Evolutionary conservation across 2,113 vertebrate genomes (phyloP).

Genomic region (Scomber scombrus): DNA sequence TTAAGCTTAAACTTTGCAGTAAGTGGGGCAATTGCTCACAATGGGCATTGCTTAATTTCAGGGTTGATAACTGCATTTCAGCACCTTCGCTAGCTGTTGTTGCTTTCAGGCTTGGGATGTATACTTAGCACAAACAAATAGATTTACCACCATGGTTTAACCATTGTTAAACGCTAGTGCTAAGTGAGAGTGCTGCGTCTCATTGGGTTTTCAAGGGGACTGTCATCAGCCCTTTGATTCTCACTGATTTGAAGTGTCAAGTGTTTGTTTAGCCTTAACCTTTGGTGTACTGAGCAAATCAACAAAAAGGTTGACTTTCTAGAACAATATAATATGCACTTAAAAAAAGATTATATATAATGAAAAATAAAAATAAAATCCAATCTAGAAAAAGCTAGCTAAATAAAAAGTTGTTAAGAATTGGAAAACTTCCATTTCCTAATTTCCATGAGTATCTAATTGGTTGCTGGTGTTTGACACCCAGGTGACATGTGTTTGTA

Average conservation of each 20-base stretch:
- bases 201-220: conserved; percentile 35
- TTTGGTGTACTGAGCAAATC: conserved; percentile 8
- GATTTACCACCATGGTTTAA: conserved; percentile 39
- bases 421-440: conserved; percentile 38
- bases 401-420: background rate
- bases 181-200: conserved; percentile 60
- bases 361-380: background rate
- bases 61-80: background rate
- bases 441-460: conserved; percentile 65
- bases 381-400: background rate
- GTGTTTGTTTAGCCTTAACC: conserved; percentile 45
- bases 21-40: background rate
- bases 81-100: background rate
- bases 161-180: conserved; percentile 22
- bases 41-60: background rate
- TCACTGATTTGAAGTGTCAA: conserved; percentile 31
- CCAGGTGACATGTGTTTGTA: conserved; percentile 72
- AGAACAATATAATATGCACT: background rate
- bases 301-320: background rate
- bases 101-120: conserved; percentile 28
- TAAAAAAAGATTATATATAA: background rate
- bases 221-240: conserved; percentile 35
- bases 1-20: background rate
- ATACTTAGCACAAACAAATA: conserved; percentile 62
- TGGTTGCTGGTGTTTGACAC: conserved; percentile 75